Base-by-base conservation (phyloP, 2,888 invertebrate genomes). In the Cephus pulcher region DNA sequence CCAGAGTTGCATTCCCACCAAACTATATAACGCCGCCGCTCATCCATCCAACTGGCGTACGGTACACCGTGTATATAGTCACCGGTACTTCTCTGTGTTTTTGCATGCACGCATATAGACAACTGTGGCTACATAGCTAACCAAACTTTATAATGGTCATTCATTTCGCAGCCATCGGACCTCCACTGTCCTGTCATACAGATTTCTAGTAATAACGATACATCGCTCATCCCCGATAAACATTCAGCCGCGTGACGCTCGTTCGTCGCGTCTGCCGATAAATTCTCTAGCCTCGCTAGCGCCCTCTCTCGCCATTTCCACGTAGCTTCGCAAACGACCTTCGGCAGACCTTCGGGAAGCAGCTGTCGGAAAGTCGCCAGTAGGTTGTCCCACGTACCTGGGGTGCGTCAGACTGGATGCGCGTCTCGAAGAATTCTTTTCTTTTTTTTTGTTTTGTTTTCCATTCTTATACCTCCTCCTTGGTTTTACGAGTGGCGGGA, bases 181-280 rank as follows among this genome's bases (percentile, higher is more conserved):
- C 71, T 30, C 12, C 33, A 4, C 32, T 12, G 32, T n/a, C 32
- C 32, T 71, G 71, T 71, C 71, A 71, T 71, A 33, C 71, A 71
- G 33, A 71, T 71, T 33, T 71, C 71, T 71, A 11, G 71, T 71
- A 71, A 71, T 71, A 71, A 71, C 33, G 40, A 56, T 56, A 56
- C 40, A 56, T 56, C 40, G 23, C 40, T 56, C 40, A 56, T 56
- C 40, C 40, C 9, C 40, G 40, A 56, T 56, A 56, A 56, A 23
- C 40, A 56, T 56, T 56, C 6, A 2, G 40, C 40, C 40, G 6
- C 23, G 40, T 56, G 40, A 56, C 40, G 40, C 40, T 56, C 15
- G 40, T 23, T 56, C 40, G 23, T 56, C 40, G 40, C 40, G 40
- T 56, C 40, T 56, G 40, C 23, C 40, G 23, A 56, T 56, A 56